These are phyloP conservation scores for Gambusia yucatana DNA, from an alignment of 2,797 vertebrate genomes.

Conservation along the genomic window DNA sequence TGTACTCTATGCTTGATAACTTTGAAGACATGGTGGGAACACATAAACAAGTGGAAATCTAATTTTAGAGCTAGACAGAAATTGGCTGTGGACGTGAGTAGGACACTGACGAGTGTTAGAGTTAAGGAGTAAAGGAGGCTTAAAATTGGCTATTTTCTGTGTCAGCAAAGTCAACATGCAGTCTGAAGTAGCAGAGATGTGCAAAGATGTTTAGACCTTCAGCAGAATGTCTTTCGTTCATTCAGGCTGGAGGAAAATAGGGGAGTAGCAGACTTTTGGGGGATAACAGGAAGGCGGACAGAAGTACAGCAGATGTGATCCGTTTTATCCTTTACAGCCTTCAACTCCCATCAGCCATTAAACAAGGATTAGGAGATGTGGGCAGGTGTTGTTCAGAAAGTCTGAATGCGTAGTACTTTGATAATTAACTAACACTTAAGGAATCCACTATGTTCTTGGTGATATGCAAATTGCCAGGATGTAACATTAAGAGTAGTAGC, in stretches of 20 bases:
- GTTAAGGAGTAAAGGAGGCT: background rate
- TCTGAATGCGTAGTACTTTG: too few species aligned
- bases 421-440: too few species aligned
- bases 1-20: too few species aligned
- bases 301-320: background rate
- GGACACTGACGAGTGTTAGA: background rate
- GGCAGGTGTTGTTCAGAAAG: too few species aligned
- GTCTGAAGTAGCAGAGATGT: background rate
- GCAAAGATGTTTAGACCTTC: background rate
- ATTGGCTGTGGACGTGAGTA: background rate
- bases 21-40: too few species aligned
- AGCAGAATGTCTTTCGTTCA: background rate
- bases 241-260: background rate
- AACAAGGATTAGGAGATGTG: too few species aligned
- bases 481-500: too few species aligned
- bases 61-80: background rate
- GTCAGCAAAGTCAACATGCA: background rate
- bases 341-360: too few species aligned
- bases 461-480: too few species aligned
- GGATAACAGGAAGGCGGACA: background rate
- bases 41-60: background rate
- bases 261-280: background rate
- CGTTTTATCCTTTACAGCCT: background rate
- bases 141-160: background rate
- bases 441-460: too few species aligned